These are phyloP conservation scores for Leptobrachium ailaonicum DNA, from an alignment of 2,113 vertebrate species.

Conservation along the genomic window DNA sequence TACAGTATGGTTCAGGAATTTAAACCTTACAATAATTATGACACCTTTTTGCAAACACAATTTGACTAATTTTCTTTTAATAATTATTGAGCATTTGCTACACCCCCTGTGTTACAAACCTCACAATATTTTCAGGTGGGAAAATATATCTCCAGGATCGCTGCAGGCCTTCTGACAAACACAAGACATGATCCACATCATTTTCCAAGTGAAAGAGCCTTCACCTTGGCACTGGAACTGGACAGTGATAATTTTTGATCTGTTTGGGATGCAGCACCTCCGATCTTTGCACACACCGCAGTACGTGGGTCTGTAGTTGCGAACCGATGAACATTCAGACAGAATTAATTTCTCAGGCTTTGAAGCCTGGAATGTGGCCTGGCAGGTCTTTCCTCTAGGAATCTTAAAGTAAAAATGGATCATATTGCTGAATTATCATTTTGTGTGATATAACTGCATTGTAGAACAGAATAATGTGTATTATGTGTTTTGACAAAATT, in stretches of 20 bases:
- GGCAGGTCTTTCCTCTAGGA: slow-evolving; percentile 84
- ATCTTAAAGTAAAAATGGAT: slow-evolving; percentile 63
- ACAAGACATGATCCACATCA: slow-evolving; percentile 94
- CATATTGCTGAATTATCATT: not conserved
- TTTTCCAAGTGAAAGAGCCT: slow-evolving; percentile 83
- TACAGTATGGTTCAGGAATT: too few species aligned
- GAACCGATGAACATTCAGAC: slow-evolving; percentile 84
- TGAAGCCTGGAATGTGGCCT: slow-evolving; percentile 80
- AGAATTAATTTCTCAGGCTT: slow-evolving; percentile 81
- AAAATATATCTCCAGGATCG: slow-evolving; percentile 82
- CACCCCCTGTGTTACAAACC: not conserved
- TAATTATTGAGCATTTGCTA: too few species aligned
- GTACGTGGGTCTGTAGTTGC: slow-evolving; percentile 81
- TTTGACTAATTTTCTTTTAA: too few species aligned
- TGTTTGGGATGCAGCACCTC: slow-evolving; percentile 87
- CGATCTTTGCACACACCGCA: slow-evolving; percentile 86
- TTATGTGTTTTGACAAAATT: too few species aligned
- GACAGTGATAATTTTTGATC: slow-evolving; percentile 81
- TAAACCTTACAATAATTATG: too few species aligned
- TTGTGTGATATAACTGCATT: too few species aligned
- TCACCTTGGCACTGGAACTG: slow-evolving; percentile 83
- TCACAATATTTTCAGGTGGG: slow-evolving; percentile 82
- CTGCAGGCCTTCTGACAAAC: slow-evolving; percentile 85
- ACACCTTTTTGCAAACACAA: too few species aligned
- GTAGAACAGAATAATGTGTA: too few species aligned